Evolutionary conservation across 2,113 vertebrate genomes (phyloP).

Genomic region (Laterallus jamaicensis): DNA sequence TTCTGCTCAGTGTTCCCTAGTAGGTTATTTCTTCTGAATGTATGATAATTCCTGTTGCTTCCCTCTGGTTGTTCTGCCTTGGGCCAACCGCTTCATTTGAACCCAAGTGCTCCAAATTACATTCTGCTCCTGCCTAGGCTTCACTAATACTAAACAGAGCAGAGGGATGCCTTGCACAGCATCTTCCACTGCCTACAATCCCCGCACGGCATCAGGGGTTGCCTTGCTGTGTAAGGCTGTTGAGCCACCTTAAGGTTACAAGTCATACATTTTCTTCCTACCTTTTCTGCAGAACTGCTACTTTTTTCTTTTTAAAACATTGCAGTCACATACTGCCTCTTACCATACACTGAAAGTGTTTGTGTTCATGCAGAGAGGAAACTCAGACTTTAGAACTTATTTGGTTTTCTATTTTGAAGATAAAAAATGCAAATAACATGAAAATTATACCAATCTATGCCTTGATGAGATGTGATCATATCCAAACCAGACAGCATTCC

Average conservation of each 20-base stretch:
- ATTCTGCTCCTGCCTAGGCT: background rate
- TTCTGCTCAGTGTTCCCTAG: background rate
- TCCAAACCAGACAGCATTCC: background rate
- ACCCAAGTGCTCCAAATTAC: background rate
- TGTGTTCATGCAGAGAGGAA: background rate
- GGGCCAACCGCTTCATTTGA: background rate
- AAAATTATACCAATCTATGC: background rate
- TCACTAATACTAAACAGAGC: background rate
- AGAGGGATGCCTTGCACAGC: background rate
- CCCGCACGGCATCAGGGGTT: background rate
- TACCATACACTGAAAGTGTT: background rate
- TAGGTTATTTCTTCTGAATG: background rate
- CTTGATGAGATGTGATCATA: background rate
- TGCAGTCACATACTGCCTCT: background rate
- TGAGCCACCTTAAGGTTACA: background rate
- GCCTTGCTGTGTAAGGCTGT: background rate
- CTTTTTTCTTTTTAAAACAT: accelerated
- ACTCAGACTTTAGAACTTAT: background rate
- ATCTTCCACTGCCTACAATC: background rate
- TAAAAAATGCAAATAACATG: background rate
- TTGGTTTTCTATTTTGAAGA: background rate
- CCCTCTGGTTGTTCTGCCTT: background rate
- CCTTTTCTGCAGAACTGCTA: background rate
- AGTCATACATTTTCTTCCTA: background rate
- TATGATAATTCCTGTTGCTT: background rate